phyloP scores from a whole-genome alignment of 2,888 invertebrate species.

The Stenurella melanura region DNA sequence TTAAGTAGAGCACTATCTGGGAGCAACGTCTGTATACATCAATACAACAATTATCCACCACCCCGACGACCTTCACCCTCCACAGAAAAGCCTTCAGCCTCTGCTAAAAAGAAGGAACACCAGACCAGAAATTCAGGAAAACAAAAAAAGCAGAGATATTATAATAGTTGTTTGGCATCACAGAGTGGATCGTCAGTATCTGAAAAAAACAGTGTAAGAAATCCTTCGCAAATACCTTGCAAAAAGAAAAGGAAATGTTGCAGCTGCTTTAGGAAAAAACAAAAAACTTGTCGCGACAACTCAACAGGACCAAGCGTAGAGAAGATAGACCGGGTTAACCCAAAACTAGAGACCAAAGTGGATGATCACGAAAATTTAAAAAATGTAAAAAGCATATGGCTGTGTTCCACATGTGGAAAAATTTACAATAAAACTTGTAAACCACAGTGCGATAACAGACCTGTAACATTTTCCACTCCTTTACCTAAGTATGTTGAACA shows the following conservation, averaged over 20 bases:
- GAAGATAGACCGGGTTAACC: background rate
- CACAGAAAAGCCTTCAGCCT: no score
- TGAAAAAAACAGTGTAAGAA: background rate
- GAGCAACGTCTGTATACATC: background rate
- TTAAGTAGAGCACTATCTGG: no score
- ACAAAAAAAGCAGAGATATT: background rate
- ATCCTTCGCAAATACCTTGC: background rate
- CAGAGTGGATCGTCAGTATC: background rate
- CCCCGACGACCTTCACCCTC: no score
- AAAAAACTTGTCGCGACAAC: background rate
- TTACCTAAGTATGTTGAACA: no score
- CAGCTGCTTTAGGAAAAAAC: constrained; percentile 23
- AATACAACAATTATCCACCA: no score
- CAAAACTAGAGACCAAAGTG: background rate
- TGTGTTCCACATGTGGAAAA: constrained; percentile 32
- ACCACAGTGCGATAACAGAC: background rate
- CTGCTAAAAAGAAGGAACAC: no score
- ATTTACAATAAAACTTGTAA: constrained; percentile 9
- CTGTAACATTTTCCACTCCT: background rate
- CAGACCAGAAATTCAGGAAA: no score
- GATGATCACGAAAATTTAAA: background rate
- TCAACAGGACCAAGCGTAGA: background rate
- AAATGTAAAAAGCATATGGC: constrained; percentile 22
- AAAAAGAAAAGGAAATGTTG: background rate
- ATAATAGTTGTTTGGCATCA: background rate